Evolutionary conservation across 1,140 invertebrate species (phyloP), one percentile per base, ranked within the genome.

Genomic region (Drosophila ohnishii): DNA sequence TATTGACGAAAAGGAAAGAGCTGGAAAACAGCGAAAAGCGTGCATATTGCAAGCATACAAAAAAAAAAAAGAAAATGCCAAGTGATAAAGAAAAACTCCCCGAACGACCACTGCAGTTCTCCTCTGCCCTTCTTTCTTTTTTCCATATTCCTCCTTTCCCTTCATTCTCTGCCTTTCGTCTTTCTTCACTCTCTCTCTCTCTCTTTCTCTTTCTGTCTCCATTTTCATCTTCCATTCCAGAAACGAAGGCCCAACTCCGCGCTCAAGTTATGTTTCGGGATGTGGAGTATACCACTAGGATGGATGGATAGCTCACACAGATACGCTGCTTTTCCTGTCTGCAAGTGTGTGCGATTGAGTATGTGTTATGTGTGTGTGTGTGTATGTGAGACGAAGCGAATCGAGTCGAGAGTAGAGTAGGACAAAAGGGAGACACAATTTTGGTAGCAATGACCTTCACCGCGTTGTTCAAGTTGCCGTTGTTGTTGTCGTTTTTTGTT

Each of bases 391-490:
- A 51, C 75, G 75, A 72, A 71, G 75, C 75, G 79, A 67, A 65
- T 80, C 81, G 76, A 65, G 69, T 79, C 76, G 82, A 74, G 77
- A 79, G 72, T 80, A 80, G 78, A 83, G 89, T 90, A 90, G 89
- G 89, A 90, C 89, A 90, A 90, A 87, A 90, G 89, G 88, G 89
- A 90, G 89, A 89, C 82, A 90, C 83, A 90, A 90, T 90, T 90
- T 90, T 90, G 89, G 89, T 90, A 90, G 89, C 89, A 90, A 90
- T 90, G 89, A 90, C 89, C 89, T 90, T 90, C 89, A 90, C 89
- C 89, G 89, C 89, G 89, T 89, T 90, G 89, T 90, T 90, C 81
- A 90, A 87, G 84, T 90, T 86, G 87, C 74, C 80, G 76, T 90
- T 64, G 72, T 87, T 80, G 61, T 83, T 74, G 78, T 66, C 51